Percentiles rank a stretch among this genome's conserved stretches.
phyloP scores from a whole-genome alignment of 2,797 vertebrate species.

The Anabacerthia variegaticeps region DNA sequence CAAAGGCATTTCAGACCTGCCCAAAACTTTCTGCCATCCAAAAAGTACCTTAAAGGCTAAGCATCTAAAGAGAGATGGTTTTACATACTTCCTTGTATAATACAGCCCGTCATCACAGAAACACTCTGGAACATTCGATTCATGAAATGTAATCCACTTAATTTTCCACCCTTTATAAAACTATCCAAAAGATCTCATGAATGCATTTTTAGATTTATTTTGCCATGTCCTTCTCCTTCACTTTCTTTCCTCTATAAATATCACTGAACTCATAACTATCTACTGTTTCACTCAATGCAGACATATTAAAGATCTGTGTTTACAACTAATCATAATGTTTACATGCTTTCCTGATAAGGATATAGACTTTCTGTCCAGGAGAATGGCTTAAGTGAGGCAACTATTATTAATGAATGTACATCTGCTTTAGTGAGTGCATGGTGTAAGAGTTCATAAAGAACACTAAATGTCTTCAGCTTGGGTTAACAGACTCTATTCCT shows the following conservation, averaged over 20 bases:
- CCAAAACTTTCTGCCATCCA: neutral
- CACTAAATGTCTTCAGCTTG: constrained; percentile 64
- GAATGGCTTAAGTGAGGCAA: constrained; percentile 63
- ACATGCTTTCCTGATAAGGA: constrained; percentile 57
- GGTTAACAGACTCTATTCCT: constrained; percentile 5
- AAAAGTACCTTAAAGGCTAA: neutral
- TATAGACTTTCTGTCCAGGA: constrained; percentile 54
- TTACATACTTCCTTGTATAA: neutral
- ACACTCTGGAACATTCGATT: neutral
- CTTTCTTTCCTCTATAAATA: constrained; percentile 32
- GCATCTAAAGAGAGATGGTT: neutral
- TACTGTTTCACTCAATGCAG: constrained; percentile 48
- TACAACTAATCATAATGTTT: constrained; percentile 68
- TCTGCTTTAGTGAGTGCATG: constrained; percentile 56
- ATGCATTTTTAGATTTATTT: neutral
- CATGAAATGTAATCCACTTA: neutral
- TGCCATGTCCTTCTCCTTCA: constrained; percentile 2
- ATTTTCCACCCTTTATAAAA: neutral
- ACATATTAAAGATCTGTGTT: constrained; percentile 61
- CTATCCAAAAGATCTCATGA: neutral
- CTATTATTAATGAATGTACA: constrained; percentile 74
- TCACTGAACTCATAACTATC: neutral
- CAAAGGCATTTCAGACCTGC: neutral
- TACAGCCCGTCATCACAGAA: neutral
- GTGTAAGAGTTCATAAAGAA: constrained; percentile 39